Evolutionary conservation across 2,113 vertebrate genomes (phyloP).

Genomic region (Eulacestoma nigropectus): DNA sequence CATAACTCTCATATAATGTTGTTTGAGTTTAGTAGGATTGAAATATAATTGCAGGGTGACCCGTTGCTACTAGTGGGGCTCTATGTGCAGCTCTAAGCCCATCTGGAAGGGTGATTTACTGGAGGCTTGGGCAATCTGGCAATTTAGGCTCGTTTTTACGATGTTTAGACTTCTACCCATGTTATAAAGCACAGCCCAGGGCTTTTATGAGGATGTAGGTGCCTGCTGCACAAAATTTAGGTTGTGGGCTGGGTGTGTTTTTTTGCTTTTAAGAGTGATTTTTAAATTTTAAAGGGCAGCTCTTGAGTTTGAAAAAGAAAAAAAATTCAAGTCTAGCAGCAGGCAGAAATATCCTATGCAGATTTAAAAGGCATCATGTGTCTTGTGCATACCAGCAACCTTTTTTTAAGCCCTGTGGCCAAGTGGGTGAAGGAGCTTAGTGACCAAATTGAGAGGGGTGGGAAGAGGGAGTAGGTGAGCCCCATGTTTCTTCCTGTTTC

Average conservation of each 20-base stretch:
- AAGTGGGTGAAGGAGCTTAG: background rate
- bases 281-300: slow-evolving; percentile 7
- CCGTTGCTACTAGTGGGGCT: background rate
- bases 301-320: background rate
- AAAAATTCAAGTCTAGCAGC: background rate
- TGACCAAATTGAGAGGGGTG: background rate
- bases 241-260: background rate
- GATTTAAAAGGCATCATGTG: slow-evolving; percentile 21
- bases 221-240: background rate
- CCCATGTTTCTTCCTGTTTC: background rate
- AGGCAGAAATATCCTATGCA: background rate
- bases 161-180: slow-evolving; percentile 25
- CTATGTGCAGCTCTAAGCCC: background rate
- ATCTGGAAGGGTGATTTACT: slow-evolving; percentile 62
- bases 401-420: slow-evolving; percentile 1
- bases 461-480: background rate
- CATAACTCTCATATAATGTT: background rate
- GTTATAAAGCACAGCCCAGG: background rate
- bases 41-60: background rate
- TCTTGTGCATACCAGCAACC: background rate
- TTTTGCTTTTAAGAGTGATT: background rate
- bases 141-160: slow-evolving; percentile 7
- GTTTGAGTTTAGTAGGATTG: background rate
- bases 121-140: slow-evolving; percentile 27
- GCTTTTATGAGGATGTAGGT: slow-evolving; percentile 38